These are phyloP conservation scores for Tadarida brasiliensis DNA, from an alignment of 2,797 vertebrate genomes.

Conservation along the genomic window DNA sequence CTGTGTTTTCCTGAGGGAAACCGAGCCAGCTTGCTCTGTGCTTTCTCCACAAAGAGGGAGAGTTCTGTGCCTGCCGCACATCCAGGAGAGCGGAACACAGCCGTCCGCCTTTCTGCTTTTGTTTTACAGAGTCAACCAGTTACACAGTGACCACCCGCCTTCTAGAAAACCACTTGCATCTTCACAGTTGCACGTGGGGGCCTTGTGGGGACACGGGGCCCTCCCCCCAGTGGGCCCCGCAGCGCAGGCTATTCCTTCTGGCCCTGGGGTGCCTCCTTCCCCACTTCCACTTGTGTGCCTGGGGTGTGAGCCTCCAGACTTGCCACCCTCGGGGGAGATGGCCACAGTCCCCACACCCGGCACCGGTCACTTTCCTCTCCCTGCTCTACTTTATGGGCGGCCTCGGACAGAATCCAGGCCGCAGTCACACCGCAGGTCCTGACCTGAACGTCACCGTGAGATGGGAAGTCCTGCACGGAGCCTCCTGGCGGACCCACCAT, in stretches of 20 bases:
- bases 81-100: no score
- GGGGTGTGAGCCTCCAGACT: not conserved
- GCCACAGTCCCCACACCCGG: not conserved
- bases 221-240: rapidly evolving
- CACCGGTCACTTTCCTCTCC: rapidly evolving
- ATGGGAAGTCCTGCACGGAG: rapidly evolving
- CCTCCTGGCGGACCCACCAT: rapidly evolving
- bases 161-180: not conserved
- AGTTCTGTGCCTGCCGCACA: rapidly evolving
- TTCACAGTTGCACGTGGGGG: rapidly evolving
- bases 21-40: rapidly evolving
- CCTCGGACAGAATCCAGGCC: not conserved
- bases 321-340: rapidly evolving
- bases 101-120: not conserved
- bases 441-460: rapidly evolving
- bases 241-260: not conserved
- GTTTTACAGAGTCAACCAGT: not conserved
- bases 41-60: not conserved
- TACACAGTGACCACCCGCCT: rapidly evolving
- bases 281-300: not conserved
- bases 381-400: not conserved
- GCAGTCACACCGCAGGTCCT: rapidly evolving
- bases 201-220: not conserved
- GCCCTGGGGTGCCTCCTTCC: not conserved
- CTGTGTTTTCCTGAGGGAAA: not conserved